A percentile compares a stretch with the other conserved stretches of the same genome.
Conservation (phyloP, 2,113 vertebrate genomes). For the Chamaea fasciata region DNA sequence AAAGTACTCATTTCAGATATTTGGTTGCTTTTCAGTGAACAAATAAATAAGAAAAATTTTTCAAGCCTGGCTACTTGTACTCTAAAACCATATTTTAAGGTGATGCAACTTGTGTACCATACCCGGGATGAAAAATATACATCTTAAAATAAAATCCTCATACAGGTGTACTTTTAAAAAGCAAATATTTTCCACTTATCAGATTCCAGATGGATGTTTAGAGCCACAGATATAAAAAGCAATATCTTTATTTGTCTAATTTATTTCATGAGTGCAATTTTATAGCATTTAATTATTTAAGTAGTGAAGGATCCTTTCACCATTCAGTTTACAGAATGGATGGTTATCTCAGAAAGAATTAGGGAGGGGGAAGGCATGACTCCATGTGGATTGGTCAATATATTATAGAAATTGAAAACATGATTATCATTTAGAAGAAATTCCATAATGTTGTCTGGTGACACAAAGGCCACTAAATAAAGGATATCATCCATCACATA, state of each 20-base stretch:
- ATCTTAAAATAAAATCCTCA: neutral
- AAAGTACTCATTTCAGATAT: neutral
- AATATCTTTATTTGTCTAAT: neutral
- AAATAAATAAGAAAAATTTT: neutral
- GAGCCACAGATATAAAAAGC: neutral
- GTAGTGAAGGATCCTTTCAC: neutral
- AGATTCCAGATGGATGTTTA: neutral
- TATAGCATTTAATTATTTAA: neutral
- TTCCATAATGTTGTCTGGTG: neutral
- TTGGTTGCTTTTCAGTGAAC: neutral
- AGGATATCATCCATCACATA: neutral
- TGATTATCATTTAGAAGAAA: neutral
- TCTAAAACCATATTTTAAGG: neutral
- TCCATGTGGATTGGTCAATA: neutral
- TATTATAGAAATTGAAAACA: neutral
- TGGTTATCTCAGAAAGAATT: neutral
- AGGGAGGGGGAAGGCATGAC: rapidly evolving
- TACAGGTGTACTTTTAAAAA: neutral
- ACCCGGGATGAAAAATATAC: neutral
- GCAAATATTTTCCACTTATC: neutral
- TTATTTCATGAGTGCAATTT: neutral
- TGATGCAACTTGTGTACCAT: neutral
- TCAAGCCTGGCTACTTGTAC: neutral
- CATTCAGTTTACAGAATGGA: neutral
- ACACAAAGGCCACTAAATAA: neutral